Base-by-base conservation (phyloP, 2,113 vertebrate genomes). In the Laterallus jamaicensis region DNA sequence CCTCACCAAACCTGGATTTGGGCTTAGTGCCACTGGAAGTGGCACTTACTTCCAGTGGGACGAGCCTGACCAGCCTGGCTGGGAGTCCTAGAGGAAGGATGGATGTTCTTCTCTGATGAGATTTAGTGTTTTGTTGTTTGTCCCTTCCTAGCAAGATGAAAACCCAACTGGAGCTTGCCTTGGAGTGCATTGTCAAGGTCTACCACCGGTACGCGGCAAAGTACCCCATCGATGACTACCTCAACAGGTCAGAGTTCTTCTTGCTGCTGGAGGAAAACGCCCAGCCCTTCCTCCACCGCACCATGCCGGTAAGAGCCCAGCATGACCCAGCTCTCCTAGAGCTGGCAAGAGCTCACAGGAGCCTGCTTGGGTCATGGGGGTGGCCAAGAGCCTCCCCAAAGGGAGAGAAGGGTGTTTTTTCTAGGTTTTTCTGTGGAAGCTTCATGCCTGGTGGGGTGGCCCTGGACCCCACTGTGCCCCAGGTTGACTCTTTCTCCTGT, bases 51-150 rank as follows among this genome's bases (percentile, higher is more conserved):
- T 47, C 44, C 44, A 47, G 44, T 18, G 25, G 25, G 7, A 1
- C 3, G 4, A 44, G 13, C 35, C 40, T 0, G 1, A n/a, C 6
- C 42, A 40, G 21, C 42, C 12, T 22, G 40, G 17, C 18, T 15
- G 28, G 14, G 17, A 20, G 13, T 67, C 54, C 18, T 0, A 2
- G 54, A 62, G 66, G 56, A 63, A 47, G 44, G 60, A 37, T 4
- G 50, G 8, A 6, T 25, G 28, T 25, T 0, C 15, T 37, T 26
- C 47, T 12, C 12, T 0, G 2, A 3, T 4, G 4, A 11, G 7
- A 0, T 70, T n/a, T 52, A 11, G 42, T 0, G 0, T 39, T 40
- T 49, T n/a, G 16, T 10, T 25, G 2, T 5, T 32, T 35, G 3
- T 86, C 26, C 13, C 13, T 84, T 35, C 22, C 20, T 22, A 87